These are phyloP conservation scores for Malaclemys terrapin DNA, from an alignment of 2,113 vertebrate genomes.

Conservation along the genomic window DNA sequence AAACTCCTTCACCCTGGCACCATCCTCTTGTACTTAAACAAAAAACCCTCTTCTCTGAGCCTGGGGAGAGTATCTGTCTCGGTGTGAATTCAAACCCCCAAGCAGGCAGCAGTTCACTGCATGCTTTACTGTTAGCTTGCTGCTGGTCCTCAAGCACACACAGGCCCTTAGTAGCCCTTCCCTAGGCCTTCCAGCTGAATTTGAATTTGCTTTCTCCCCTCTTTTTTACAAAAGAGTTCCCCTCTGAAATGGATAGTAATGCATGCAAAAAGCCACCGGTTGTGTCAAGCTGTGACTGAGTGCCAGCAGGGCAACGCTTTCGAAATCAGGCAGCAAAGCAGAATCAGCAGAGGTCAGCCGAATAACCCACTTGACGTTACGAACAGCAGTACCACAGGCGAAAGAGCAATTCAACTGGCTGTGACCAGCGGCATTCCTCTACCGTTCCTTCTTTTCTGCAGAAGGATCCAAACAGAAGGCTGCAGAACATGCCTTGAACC, in stretches of 20 bases:
- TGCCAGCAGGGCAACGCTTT: constrained; percentile 69
- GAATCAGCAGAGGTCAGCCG: constrained; percentile 77
- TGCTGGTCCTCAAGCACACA: background rate
- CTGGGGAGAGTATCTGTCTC: background rate
- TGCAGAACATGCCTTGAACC: constrained; percentile 73
- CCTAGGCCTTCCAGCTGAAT: constrained; percentile 2
- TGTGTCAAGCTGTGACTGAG: constrained; percentile 70
- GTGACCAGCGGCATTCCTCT: constrained; percentile 75
- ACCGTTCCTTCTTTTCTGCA: constrained; percentile 60
- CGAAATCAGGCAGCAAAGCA: constrained; percentile 78
- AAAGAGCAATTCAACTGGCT: constrained; percentile 76
- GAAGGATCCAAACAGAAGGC: constrained; percentile 73
- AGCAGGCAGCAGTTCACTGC: background rate
- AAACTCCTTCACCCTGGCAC: background rate
- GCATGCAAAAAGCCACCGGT: constrained; percentile 61
- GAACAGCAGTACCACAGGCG: constrained; percentile 71
- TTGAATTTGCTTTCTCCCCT: background rate
- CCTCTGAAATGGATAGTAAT: constrained; percentile 1
- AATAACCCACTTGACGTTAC: constrained; percentile 77
- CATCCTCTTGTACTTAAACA: background rate
- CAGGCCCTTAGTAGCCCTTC: background rate
- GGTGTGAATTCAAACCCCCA: constrained; percentile 12
- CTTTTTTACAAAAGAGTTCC: background rate
- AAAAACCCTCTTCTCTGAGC: background rate
- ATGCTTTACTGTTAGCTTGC: background rate